Evolutionary conservation across 2,113 vertebrate species (phyloP), one percentile per base, ranked within the genome.

Genomic region (Tauraco erythrolophus): DNA sequence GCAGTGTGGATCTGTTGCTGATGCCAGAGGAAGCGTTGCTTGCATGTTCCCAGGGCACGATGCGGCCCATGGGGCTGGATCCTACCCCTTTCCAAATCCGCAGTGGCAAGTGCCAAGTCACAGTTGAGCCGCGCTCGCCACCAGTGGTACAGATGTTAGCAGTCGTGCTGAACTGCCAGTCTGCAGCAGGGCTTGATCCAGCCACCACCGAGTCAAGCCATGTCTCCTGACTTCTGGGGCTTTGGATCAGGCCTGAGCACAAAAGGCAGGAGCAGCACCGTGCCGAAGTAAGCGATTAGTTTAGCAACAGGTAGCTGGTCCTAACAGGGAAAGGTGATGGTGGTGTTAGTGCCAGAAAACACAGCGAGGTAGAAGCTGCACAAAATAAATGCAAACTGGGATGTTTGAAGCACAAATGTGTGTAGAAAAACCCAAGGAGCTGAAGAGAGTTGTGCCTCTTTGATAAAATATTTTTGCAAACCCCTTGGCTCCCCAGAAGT

Each of bases 181-280:
- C 46, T 86, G 68, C 76, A 60, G 48, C 37, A 35, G 46, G 31
- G 37, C 13, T 62, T 56, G 35, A 35, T 51, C 45, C 33, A 57
- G 9, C 33, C 30, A 33, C 41, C 31, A 10, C 19, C 28, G 18
- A 6, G 30, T 39, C n/a, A 41, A 45, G 21, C 0, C 0, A 9
- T 22, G n/a, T 57, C 31, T 41, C 24, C 28, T 48, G 65, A 48
- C 39, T 91, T 64, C 11, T 3, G 19, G 24, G 39, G 61, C 58
- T 95, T 86, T 84, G 56, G 33, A 35, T 64, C 46, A 60, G 37
- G 10, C 27, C 25, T 64, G 48, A 62, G 48, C 27, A 25, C 0
- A 0, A 53, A 71, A 68, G 33, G 48, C 33, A 51, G 69, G 77
- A 71, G n/a, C 25, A 88, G 51, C 31, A 41, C 35, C 10, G 1